Base-by-base conservation (phyloP, 2,797 vertebrate genomes). In the Falco berigora region DNA sequence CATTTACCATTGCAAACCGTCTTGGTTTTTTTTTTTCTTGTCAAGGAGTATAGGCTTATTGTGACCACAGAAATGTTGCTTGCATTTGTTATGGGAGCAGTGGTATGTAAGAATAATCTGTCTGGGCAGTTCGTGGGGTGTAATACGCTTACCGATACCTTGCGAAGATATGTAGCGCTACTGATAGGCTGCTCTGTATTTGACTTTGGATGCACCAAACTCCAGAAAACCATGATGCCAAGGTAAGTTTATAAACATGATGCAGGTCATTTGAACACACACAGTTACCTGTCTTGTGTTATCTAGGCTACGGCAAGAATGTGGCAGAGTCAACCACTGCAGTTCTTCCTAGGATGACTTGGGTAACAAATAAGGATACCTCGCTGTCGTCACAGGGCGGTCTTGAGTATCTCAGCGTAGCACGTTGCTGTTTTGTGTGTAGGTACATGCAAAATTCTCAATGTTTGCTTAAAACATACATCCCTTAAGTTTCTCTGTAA, bases 241-340 rank as follows among this genome's bases (percentile, higher is more conserved):
- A 80, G 83, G 90, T 92, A 58, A 72, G 94, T 80, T 30, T 30
- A 4, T 27, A 1, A 8, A 52, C 77, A 17, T 30, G 36, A 14
- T 1, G 0, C 38, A 16, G 44, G 40, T 28, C 12, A 4, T 40
- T 36, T 49, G 55, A 74, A n/a, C 28, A 58, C 13, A 32, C 9
- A 3, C 15, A 10, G 1, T 64, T 34, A 25, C 59, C 47, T 71
- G 42, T 11, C 25, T 24, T 13, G 28, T 30, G 22, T 30, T 53
- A 22, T 6, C 14, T 23, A 38, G 53, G 32, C 21, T 62, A 4
- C 0, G 1, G 25, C 2, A 1, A 34, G 38, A 18, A 34, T 6
- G 18, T 62, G 55, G 19, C 58, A 28, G 36, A 22, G 21, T 14
- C 2, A 4, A 3, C 21, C 15, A 4, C 4, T 36, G 64, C 36